phyloP scores from a whole-genome alignment of 1,140 invertebrate species.

The Bombus confusus region DNA sequence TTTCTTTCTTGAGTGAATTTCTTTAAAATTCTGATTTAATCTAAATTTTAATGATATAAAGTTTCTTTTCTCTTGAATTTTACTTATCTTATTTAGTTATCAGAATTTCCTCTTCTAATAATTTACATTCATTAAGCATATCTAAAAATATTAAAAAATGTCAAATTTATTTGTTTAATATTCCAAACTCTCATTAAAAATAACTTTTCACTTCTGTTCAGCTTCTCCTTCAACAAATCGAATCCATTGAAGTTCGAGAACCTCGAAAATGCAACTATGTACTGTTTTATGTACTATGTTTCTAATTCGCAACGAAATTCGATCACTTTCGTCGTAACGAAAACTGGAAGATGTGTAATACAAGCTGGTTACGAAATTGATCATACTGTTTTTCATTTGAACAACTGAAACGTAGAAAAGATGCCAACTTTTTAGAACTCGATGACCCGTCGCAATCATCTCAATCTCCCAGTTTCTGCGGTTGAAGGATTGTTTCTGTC shows the following conservation, averaged over 20 bases:
- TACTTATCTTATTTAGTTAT: not conserved
- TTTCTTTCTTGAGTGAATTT: not conserved
- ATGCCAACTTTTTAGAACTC: constrained; percentile 74
- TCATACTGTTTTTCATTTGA: constrained; percentile 46
- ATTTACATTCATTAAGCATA: not conserved
- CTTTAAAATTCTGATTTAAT: not conserved
- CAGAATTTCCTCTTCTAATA: not conserved
- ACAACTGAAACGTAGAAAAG: constrained; percentile 73
- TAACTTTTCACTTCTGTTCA: not conserved
- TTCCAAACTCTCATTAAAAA: not conserved
- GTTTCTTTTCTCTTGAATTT: too few species aligned
- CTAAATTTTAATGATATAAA: not conserved
- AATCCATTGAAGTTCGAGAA: not conserved
- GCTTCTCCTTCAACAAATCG: not conserved
- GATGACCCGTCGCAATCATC: not conserved
- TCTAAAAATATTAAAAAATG: not conserved
- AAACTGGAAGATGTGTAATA: constrained; percentile 73
- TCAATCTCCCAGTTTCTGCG: not conserved
- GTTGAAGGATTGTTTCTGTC: not conserved
- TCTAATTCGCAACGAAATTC: constrained; percentile 52
- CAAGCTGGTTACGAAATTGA: constrained; percentile 74
- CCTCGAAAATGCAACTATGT: too few species aligned
- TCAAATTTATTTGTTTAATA: not conserved
- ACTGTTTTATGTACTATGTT: not conserved
- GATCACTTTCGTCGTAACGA: constrained; percentile 70